These are phyloP conservation scores for Cyprinodon tularosa DNA, from an alignment of 2,113 vertebrate genomes.

Conservation along the genomic window DNA sequence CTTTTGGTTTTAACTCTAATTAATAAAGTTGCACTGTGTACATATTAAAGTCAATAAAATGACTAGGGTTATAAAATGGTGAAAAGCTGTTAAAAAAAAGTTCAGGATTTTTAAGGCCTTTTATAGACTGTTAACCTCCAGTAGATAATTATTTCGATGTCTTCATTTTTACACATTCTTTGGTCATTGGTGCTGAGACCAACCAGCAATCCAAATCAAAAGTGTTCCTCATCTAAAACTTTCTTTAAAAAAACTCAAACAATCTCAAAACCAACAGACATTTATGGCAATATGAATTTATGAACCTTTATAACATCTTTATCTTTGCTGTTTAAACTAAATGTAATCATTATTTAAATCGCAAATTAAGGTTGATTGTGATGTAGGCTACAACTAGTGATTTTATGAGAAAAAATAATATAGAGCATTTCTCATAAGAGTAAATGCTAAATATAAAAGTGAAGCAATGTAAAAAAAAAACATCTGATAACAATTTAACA, in stretches of 20 bases:
- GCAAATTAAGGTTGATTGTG: neutral
- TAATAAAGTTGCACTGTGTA: slow-evolving; percentile 7
- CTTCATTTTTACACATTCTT: neutral
- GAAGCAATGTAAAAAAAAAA: neutral
- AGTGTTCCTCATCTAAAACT: neutral
- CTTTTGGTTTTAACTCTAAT: neutral
- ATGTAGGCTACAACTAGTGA: no score
- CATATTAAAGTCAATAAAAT: neutral
- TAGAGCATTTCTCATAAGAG: neutral
- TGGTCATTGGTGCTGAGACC: no score
- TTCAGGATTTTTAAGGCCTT: neutral
- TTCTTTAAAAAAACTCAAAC: neutral
- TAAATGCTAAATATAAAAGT: neutral
- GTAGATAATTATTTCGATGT: neutral
- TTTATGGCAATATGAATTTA: neutral
- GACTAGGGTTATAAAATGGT: neutral
- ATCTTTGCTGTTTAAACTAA: neutral
- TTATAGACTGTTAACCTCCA: neutral
- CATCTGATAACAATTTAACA: no score
- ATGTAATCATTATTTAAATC: neutral
- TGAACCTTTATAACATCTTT: neutral
- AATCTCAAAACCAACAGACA: neutral
- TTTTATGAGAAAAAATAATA: neutral
- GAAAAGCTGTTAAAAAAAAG: neutral
- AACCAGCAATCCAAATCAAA: neutral